Conservation (phyloP, 2,797 vertebrate species). For the Lateolabrax maculatus region DNA sequence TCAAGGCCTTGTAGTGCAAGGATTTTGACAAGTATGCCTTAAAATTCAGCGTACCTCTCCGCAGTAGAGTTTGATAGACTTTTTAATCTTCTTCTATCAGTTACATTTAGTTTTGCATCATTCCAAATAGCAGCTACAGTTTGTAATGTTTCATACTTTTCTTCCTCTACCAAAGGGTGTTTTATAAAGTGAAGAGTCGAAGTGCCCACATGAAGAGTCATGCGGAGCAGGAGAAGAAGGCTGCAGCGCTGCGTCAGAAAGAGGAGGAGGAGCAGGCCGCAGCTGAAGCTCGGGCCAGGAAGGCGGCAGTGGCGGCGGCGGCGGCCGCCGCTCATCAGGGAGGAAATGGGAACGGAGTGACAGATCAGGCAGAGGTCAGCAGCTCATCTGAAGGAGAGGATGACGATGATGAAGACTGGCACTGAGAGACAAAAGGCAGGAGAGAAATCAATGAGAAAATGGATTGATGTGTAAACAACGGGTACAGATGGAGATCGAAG, state of each 20-base stretch:
- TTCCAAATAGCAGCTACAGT: neutral
- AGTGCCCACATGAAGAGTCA: conserved; percentile 98
- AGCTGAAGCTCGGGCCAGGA: conserved; percentile 72
- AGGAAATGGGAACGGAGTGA: conserved; percentile 57
- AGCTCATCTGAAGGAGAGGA: conserved; percentile 82
- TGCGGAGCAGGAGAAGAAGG: conserved; percentile 94
- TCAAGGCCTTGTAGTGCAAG: too few species aligned
- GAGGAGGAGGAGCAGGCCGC: conserved; percentile 83
- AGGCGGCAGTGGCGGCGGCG: conserved; percentile 64
- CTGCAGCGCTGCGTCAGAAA: conserved; percentile 87
- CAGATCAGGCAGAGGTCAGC: conserved; percentile 80
- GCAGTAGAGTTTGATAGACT: neutral
- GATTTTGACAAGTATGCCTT: neutral
- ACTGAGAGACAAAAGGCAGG: conserved; percentile 61
- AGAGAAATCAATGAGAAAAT: conserved; percentile 17
- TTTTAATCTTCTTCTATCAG: neutral
- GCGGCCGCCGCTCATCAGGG: conserved; percentile 20
- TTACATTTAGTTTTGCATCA: neutral
- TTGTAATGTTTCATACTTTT: neutral
- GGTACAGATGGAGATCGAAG: conserved; percentile 23
- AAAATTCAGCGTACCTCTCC: neutral
- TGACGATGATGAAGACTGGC: conserved; percentile 85
- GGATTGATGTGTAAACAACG: conserved; percentile 23
- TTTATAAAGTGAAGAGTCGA: conserved; percentile 95
- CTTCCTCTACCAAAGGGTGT: conserved; percentile 82